These are phyloP conservation scores for Onychostruthus taczanowskii DNA, from an alignment of 2,113 vertebrate species.

Conservation along the genomic window DNA sequence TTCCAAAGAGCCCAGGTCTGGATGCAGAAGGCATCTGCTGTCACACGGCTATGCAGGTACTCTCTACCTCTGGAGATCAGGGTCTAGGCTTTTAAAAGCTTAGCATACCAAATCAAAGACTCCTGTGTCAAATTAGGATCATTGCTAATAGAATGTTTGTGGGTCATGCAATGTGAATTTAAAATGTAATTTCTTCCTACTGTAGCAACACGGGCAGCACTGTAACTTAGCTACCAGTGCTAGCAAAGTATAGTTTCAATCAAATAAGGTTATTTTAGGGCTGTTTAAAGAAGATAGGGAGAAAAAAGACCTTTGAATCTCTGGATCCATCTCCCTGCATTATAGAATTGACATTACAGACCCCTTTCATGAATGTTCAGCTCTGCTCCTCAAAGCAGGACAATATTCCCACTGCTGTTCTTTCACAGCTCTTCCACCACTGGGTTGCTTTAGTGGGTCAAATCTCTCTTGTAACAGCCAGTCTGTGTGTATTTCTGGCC, in stretches of 20 bases:
- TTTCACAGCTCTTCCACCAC: neutral
- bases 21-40: neutral
- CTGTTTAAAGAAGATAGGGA: neutral
- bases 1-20: neutral
- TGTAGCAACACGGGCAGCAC: accelerated
- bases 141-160: neutral
- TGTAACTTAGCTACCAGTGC: neutral
- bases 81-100: neutral
- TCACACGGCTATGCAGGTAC: neutral
- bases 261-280: neutral
- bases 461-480: neutral
- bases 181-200: neutral
- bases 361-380: neutral
- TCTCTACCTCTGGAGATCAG: neutral
- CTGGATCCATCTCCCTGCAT: neutral
- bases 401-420: neutral
- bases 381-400: neutral
- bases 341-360: neutral
- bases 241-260: neutral
- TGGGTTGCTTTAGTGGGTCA: neutral
- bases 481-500: neutral
- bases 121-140: neutral
- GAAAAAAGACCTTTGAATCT: neutral
- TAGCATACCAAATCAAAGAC: neutral
- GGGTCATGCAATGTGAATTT: neutral